Base-by-base conservation (phyloP, 2,888 invertebrate species). In the Amphipoea oculea region DNA sequence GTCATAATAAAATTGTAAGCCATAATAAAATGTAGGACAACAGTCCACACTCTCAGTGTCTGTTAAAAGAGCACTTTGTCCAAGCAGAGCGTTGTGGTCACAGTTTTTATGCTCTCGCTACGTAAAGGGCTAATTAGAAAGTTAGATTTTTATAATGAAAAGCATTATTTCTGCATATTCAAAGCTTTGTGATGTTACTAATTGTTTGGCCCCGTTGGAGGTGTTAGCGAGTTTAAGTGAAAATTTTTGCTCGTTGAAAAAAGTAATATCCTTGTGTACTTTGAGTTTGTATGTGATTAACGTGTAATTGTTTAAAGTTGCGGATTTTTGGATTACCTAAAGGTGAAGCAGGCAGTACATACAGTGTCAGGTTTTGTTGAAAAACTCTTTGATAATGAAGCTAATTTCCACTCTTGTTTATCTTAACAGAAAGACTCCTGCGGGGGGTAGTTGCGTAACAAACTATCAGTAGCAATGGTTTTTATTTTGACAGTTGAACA, bases 61-160 rank as follows among this genome's bases (percentile, higher is more conserved):
- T 7, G 14, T 36, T 70, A 82, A 87, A 82, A 84, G 86, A 89
- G 90, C 91, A 92, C 92, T 92, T 91, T 90, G 92, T 91, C 89
- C 87, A 89, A 92, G 89, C 90, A 89, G 88, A 89, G 87, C 83
- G 81, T 85, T 89, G 90, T 87, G 92, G 90, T 89, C 89, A 84
- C 89, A 91, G 90, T 92, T 93, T 93, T 92, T 93, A 88, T 90
- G 83, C 86, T 90, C 77, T 29, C 73, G 69, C 86, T 78, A 84
- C 83, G 90, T 91, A 92, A 93, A 94, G 92, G 93, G 92, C 92
- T 94, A 94, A 95, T 95, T 95, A 94, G 90, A 94, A 95, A 92
- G 93, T 93, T 92, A 93, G 90, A 92, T 94, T 93, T 93, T 91
- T 90, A 87, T 88, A 91, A 92, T 90, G 89, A 91, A 86, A 90